Evolutionary conservation across 1,140 invertebrate genomes (phyloP), one percentile per base, ranked within the genome.

Genomic region (Prorops nasuta): DNA sequence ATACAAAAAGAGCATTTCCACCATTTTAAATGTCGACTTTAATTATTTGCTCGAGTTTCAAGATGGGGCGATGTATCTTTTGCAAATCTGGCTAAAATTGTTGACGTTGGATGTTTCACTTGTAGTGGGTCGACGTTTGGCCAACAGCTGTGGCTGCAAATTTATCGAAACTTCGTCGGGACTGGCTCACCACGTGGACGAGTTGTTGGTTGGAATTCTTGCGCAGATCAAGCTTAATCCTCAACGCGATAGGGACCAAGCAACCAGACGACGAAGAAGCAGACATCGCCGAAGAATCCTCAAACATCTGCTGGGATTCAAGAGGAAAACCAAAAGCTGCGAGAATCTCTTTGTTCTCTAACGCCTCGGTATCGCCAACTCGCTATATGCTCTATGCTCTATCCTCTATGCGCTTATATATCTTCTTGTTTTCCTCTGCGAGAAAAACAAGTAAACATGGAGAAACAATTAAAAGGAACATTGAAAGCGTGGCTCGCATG

Each of bases 121-220:
- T n/a, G 21, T 63, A 89, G 87, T 86, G 56, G 87, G 87, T 3
- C 79, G 83, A 46, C 79, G 80, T 47, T 64, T 90, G 39, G 87
- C 88, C n/a, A 84, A 81, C 49, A 83, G 81, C 14, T 86, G 86
- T 56, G 83, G 84, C 19, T 89, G 88, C 65, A 91, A 91, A 62
- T 90, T 90, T 64, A 90, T 91, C 55, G 90, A 92, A 67, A 90
- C 88, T 0, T 91, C 89, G 0, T 87, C 87, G 3, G 86, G 88
- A 0, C 74, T 92, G 19, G 88, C 89, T 49, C 87, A 90, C 57
- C 87, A 91, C 59, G 86, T 93, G 2, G 89, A 92, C 60, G 88
- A 92, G 57, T 76, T 92, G 0, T 72, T 92, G 8, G 87, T 90
- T 2, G 89, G 89, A 0, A 83, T 91, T 51, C 78, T 91, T 17